phyloP scores from a whole-genome alignment of 2,113 vertebrate genomes.

The Leiothrix lutea region DNA sequence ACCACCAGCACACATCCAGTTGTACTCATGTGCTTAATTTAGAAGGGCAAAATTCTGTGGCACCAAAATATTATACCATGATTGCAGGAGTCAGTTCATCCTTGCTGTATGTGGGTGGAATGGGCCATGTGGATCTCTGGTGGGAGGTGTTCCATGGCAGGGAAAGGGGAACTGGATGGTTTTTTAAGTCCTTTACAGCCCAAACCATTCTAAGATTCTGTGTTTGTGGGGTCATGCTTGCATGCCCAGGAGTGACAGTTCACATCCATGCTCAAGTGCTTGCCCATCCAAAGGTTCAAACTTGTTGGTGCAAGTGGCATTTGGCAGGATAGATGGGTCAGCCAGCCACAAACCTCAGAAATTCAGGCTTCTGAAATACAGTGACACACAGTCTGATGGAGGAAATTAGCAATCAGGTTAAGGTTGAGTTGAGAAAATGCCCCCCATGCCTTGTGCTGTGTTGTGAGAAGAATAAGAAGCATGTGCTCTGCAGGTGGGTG shows the following conservation, averaged over 20 bases:
- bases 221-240: background rate
- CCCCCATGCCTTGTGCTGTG: fast-evolving
- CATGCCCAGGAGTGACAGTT: fast-evolving
- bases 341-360: background rate
- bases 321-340: background rate
- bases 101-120: background rate
- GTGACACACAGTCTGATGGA: background rate
- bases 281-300: background rate
- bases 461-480: background rate
- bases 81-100: background rate
- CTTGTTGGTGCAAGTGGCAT: background rate
- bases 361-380: background rate
- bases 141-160: background rate
- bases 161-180: background rate
- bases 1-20: background rate
- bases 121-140: background rate
- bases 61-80: background rate
- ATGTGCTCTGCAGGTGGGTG: background rate
- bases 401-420: background rate
- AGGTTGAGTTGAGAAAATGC: background rate
- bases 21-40: background rate
- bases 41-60: background rate
- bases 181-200: background rate
- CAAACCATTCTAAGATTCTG: background rate
- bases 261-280: background rate